These are phyloP conservation scores for Xestobium rufovillosum DNA, from an alignment of 2,888 invertebrate species.

Conservation along the genomic window DNA sequence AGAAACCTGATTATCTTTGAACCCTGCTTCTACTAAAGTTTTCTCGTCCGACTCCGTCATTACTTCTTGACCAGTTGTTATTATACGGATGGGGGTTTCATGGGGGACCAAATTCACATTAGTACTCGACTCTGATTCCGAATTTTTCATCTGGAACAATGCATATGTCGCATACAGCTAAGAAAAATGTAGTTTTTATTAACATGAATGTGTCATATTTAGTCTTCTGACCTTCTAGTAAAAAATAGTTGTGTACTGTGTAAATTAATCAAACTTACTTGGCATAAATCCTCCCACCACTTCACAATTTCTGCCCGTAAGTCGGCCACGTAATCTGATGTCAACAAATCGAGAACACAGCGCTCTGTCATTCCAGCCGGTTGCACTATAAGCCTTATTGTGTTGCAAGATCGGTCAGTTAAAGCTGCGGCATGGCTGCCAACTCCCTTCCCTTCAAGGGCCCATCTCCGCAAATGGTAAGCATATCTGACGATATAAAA, in stretches of 20 bases:
- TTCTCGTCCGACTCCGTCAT: conserved; percentile 90
- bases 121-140: conserved; percentile 27
- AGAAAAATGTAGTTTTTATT: too few species aligned
- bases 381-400: conserved; percentile 74
- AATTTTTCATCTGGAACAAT: conserved; percentile 29
- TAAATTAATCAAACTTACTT: conserved; percentile 29
- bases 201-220: too few species aligned
- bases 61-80: conserved; percentile 88
- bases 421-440: conserved; percentile 68
- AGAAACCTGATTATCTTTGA: conserved; percentile 82
- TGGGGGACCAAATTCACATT: too few species aligned
- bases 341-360: conserved; percentile 71
- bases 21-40: conserved; percentile 82
- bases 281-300: conserved; percentile 74
- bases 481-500: conserved; percentile 56
- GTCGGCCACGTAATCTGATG: conserved; percentile 85
- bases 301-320: conserved; percentile 90
- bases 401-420: conserved; percentile 53
- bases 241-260: too few species aligned
- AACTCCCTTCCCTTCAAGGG: conserved; percentile 71
- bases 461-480: conserved; percentile 84
- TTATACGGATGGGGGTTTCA: conserved; percentile 68
- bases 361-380: conserved; percentile 84
- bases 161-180: too few species aligned
- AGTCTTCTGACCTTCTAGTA: too few species aligned